These are phyloP conservation scores for Microctonus hyperodae DNA, from an alignment of 2,888 invertebrate species.

Conservation along the genomic window DNA sequence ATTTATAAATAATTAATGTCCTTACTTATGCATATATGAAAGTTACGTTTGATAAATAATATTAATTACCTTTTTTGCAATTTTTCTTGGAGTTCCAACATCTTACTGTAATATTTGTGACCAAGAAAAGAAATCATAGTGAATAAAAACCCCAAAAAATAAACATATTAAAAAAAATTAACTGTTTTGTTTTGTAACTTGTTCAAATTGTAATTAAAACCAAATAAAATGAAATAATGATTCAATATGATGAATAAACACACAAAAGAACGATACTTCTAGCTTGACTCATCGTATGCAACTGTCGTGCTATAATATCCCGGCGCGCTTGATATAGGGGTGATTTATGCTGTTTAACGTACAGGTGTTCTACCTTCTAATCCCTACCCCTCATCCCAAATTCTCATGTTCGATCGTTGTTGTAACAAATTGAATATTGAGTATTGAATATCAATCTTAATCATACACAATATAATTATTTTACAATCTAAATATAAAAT, in stretches of 20 bases:
- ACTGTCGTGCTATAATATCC: conserved; percentile 54
- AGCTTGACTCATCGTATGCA: conserved; percentile 41
- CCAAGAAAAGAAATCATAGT: conserved; percentile 49
- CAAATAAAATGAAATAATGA: background rate
- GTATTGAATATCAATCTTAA: background rate
- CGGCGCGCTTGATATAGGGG: conserved; percentile 41
- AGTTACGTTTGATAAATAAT: background rate
- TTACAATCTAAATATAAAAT: background rate
- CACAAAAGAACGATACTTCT: conserved; percentile 39
- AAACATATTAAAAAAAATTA: conserved; percentile 20
- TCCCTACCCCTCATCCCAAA: conserved; percentile 40
- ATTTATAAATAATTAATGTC: background rate
- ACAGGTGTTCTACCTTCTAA: conserved; percentile 56
- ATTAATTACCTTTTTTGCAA: conserved; percentile 53
- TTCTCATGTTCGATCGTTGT: background rate
- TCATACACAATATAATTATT: background rate
- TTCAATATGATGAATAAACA: background rate
- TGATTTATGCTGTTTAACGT: conserved; percentile 42
- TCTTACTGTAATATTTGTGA: conserved; percentile 52
- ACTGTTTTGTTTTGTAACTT: background rate
- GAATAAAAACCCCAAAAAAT: conserved; percentile 12
- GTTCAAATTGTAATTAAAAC: background rate
- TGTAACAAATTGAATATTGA: background rate
- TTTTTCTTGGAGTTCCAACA: conserved; percentile 58
- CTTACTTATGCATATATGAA: background rate